Base-by-base conservation (phyloP, 1,140 invertebrate genomes). In the Macrobrachium rosenbergii region DNA sequence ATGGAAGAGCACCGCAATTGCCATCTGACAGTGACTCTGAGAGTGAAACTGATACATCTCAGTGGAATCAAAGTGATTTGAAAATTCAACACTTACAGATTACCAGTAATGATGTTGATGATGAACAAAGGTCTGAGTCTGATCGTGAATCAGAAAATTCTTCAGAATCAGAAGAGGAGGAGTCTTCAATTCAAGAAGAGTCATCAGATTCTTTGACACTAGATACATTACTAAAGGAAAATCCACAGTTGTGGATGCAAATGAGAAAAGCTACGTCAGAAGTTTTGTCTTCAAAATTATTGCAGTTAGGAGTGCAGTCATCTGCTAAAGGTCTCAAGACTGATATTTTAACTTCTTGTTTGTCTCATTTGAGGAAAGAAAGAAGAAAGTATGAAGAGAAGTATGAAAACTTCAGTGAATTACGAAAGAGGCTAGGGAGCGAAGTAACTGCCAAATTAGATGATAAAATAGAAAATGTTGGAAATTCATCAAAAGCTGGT, bases 211-310 rank as follows among this genome's bases (percentile, higher is more conserved):
- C 69, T 11, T 63, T 82, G 19, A 72, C 59, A 28, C 78, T 87
- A 21, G 85, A 87, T 16, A 60, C 67, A 1, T 58, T 87, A 59
- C 63, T 87, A 64, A 81, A 37, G 59, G 79, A 82, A 43, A 87
- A 87, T 63, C 85, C 85, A 64, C 64, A 87, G 58, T 45, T 87
- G 19, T 87, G 85, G 85, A 60, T 63, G 21, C 85, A 87, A 59
- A 87, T 87, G 85, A 80, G 73, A 67, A 77, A 73, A 11, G 85
- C 85, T n/a, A 87, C 85, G 60, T 62, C 85, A 62, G 85, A 82
- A 16, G 85, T 87, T 23, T 72, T 87, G 52, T 67, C 78, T 17
- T 63, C 69, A 45, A 79, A 81, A 45, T 59, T 87, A 14, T 28
- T 21, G n/a, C 17, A 69, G 14, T 37, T 82, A 19, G 85, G 85